These are phyloP conservation scores for Phengaris alcon DNA, from an alignment of 2,888 invertebrate genomes.

Conservation along the genomic window DNA sequence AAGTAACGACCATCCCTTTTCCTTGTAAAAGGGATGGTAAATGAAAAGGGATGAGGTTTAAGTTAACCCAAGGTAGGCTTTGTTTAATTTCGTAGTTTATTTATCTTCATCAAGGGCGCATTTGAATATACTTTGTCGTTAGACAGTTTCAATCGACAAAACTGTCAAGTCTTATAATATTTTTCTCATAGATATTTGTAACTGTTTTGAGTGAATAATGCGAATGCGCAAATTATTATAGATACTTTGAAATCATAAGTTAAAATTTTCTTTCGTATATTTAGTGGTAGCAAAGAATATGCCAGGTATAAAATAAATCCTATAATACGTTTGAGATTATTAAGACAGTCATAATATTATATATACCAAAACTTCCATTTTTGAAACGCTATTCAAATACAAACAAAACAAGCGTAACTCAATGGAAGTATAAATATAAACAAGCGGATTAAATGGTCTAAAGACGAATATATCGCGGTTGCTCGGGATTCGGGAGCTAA, in stretches of 20 bases:
- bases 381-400: background rate
- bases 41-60: background rate
- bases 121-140: background rate
- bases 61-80: conserved; percentile 11
- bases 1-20: background rate
- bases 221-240: too few species aligned
- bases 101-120: background rate
- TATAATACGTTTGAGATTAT: background rate
- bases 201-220: too few species aligned
- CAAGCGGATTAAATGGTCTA: conserved; percentile 58
- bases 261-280: too few species aligned
- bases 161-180: background rate
- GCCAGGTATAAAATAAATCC: too few species aligned
- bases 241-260: too few species aligned
- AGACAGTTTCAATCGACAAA: background rate
- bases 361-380: background rate
- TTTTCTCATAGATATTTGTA: too few species aligned
- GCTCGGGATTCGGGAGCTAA: conserved; percentile 52
- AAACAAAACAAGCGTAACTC: conserved; percentile 11
- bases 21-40: background rate
- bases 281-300: too few species aligned
- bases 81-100: background rate
- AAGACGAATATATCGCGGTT: conserved; percentile 60
- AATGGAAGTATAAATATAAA: conserved; percentile 53
- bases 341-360: background rate